Evolutionary conservation across 2,888 invertebrate genomes (phyloP).

Genomic region (Scotopteryx bipunctaria): DNA sequence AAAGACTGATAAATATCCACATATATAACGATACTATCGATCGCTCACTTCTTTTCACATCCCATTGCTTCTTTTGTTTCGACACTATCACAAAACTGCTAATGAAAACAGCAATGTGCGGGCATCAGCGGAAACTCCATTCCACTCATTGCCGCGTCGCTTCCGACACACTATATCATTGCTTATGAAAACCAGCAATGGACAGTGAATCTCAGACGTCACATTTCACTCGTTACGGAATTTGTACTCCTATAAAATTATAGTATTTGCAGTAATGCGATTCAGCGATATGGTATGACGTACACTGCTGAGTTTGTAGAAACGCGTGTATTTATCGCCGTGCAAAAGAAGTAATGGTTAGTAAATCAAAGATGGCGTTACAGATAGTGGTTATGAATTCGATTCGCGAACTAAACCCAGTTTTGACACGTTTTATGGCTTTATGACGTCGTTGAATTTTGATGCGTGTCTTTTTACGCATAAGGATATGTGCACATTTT

Average conservation of each 20-base stretch:
- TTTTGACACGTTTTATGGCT: constrained; percentile 56
- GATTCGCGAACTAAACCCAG: constrained; percentile 44
- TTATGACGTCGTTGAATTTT: constrained; percentile 54
- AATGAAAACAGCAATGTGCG: constrained; percentile 34
- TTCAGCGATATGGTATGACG: constrained; percentile 4
- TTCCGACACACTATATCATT: constrained; percentile 3
- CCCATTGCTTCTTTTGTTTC: constrained; percentile 35
- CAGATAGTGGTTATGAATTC: constrained; percentile 46
- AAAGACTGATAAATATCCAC: constrained; percentile 64
- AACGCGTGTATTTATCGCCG: constrained; percentile 24
- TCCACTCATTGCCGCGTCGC: constrained; percentile 6
- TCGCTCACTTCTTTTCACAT: constrained; percentile 30
- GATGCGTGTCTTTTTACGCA: constrained; percentile 40
- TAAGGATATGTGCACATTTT: not conserved
- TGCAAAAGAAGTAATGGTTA: constrained; percentile 27
- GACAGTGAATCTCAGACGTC: constrained; percentile 20
- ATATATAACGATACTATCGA: constrained; percentile 50
- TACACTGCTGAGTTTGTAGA: constrained; percentile 9
- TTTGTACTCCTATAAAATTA: constrained; percentile 8
- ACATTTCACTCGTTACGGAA: constrained; percentile 2
- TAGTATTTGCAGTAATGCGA: constrained; percentile 5
- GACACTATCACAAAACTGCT: constrained; percentile 16
- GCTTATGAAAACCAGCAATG: constrained; percentile 10
- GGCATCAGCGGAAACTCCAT: not conserved
- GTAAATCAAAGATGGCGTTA: constrained; percentile 40